Base-by-base conservation (phyloP, 2,888 invertebrate genomes). In the Temnothorax unifasciatus region DNA sequence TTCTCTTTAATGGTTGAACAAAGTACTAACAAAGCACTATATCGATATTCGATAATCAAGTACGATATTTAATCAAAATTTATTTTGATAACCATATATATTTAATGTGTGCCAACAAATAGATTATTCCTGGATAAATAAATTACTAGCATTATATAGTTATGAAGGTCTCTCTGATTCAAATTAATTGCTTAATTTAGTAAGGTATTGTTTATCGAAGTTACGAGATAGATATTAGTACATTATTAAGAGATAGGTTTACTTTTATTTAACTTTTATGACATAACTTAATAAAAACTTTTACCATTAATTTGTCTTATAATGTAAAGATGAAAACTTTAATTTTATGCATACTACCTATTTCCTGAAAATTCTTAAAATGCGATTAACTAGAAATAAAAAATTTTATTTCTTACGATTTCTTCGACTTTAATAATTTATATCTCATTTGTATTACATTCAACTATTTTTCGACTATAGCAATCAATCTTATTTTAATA, bases 81-180 rank as follows among this genome's bases (percentile, higher is more conserved):
- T 41, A 41, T 41, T 34, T 34, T 34, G 34, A 34, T 34, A 34
- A 38, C 38, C 38, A 11, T 57, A 57, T 41, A 41, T 50, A 50
- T 41, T 63, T 38, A 50, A 47, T 47, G 38, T 76, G 21, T 61
- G 34, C 15, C 8, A 34, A 63, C 18, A 1, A 21, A 47, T 61
- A 61, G 15, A 76, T 64, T 76, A 64, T 25, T 52, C 11, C 11
- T 76, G 6, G 21, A 38, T 9, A 50, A 76, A 18, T 3, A 64
- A 76, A 63, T 75, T 63, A 75, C 1, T 15, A 47, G n/a, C 6
- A 13, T 15, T 34, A 15, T 21, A 9, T 75, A 75, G 63, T 50
- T 50, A 44, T 5, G 11, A 74, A 29, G 5, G 34, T 18, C 11
- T 38, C 18, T 38, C 25, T 38, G 15, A 5, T 75, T 47, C 18